Base-by-base conservation (phyloP, 1,140 invertebrate genomes). In the Danaus melanippus region DNA sequence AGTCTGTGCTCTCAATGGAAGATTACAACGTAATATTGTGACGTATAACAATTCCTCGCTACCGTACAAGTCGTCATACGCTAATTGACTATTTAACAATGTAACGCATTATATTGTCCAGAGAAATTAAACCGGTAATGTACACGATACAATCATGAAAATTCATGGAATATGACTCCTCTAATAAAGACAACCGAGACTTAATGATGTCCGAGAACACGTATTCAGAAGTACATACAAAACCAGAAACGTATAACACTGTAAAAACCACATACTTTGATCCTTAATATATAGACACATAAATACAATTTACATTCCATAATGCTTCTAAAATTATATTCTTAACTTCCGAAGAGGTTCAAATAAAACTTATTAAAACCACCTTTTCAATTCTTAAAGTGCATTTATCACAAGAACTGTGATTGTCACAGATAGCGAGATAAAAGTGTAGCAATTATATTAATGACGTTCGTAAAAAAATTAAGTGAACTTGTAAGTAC, bases 1-100 rank as follows among this genome's bases (percentile, higher is more conserved):
- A 57, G 42, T 41, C 43, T 44, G 47, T 39, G 55, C 17, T 32
- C 21, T 53, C 48, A 47, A 48, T 64, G 58, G 62, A 61, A 64
- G 54, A 61, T 61, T 64, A 64, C 62, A 62, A 62, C 55, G 51
- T 62, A 55, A 52, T 49, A 11, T 41, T 41, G n/a, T 62, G 60
- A 62, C 60, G 56, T 58, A 60, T 21, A 40, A 46, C 45, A 46
- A 50, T 17, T 50, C 52, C 12, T 45, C 45, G 42, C 39, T 44
- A 60, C 42, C 47, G 32, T 10, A 41, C 42, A 50, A 12, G 17
- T 50, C 52, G 49, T 54, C 56, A 54, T 46, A 32, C n/a, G 44
- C n/a, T 62, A 54, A 58, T 53, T 58, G 50, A 41, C 46, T 44
- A 49, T 58, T 53, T 21, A 53, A 53, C 50, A 49, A 58, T 48